These are phyloP conservation scores for Tiphia femorata DNA, from an alignment of 2,888 invertebrate genomes.

Conservation along the genomic window DNA sequence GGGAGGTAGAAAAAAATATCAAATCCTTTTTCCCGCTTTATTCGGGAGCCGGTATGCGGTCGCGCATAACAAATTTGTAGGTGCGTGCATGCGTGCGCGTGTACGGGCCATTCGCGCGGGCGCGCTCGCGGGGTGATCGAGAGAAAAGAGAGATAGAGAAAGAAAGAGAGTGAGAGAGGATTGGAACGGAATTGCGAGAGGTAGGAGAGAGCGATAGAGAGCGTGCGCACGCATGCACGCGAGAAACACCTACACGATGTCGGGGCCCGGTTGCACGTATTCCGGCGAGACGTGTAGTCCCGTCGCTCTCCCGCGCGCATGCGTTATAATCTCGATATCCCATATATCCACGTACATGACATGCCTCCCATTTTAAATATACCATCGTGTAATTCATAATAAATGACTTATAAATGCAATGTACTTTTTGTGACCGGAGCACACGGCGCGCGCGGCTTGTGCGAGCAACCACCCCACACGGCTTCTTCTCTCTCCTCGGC, in stretches of 20 bases:
- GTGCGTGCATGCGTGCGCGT: conserved; percentile 47
- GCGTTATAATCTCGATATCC: conserved; percentile 69
- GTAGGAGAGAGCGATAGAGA: too few species aligned
- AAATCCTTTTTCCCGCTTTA: conserved; percentile 37
- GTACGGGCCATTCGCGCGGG: conserved; percentile 8
- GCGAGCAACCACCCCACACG: conserved; percentile 40
- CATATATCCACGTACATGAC: conserved; percentile 67
- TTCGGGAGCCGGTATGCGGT: conserved; percentile 52
- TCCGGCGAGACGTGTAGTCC: conserved; percentile 17
- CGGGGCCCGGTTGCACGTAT: conserved; percentile 43
- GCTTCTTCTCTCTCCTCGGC: conserved; percentile 18
- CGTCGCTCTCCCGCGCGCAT: conserved; percentile 45
- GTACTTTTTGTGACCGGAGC: conserved; percentile 55
- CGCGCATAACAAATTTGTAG: conserved; percentile 57
- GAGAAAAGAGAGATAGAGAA: too few species aligned
- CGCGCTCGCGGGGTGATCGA: conserved; percentile 16
- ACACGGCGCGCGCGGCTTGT: conserved; percentile 47
- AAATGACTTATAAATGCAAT: conserved; percentile 69
- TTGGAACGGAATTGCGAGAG: too few species aligned
- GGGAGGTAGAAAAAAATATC: conserved; percentile 14
- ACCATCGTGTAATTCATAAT: conserved; percentile 69
- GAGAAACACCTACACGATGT: conserved; percentile 44
- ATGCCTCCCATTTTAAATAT: conserved; percentile 68
- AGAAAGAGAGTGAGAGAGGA: too few species aligned
- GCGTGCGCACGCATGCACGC: conserved; percentile 36